Percentiles rank a stretch among this genome's conserved stretches.
These are phyloP conservation scores for Natrix natrix DNA, from an alignment of 2,797 vertebrate species.

Conservation along the genomic window DNA sequence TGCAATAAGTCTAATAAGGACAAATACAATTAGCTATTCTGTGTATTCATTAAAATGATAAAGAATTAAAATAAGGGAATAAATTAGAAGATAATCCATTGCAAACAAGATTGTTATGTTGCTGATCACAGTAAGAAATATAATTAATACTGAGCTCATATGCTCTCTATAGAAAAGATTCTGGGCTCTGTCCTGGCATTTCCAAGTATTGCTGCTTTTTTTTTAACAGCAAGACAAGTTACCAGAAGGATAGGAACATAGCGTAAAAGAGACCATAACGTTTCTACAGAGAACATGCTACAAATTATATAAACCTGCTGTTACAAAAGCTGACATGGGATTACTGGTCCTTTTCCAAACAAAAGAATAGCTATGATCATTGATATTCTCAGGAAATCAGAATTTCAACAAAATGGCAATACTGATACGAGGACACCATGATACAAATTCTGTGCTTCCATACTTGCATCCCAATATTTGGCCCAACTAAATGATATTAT, in stretches of 20 bases:
- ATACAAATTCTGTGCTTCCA: background rate
- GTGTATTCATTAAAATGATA: background rate
- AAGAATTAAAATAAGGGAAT: background rate
- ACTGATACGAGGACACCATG: background rate
- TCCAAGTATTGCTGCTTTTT: background rate
- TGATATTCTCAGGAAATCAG: background rate
- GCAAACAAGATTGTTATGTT: background rate
- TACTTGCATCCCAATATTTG: background rate
- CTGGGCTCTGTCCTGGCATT: background rate
- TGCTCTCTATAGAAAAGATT: background rate
- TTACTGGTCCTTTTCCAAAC: conserved; percentile 13
- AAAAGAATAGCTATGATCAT: background rate
- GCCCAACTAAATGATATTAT: background rate
- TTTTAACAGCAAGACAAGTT: background rate
- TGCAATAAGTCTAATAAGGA: background rate
- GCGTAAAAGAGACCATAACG: background rate
- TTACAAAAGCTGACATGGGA: background rate
- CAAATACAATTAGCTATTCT: background rate
- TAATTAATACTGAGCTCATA: background rate
- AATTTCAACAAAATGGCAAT: background rate
- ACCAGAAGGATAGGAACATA: conserved; percentile 13
- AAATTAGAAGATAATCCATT: background rate
- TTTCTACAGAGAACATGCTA: conserved; percentile 12
- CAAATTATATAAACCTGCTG: conserved; percentile 39
- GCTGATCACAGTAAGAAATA: background rate